Base-by-base conservation (phyloP, 2,113 vertebrate species). In the Odocoileus hemionus region DNA sequence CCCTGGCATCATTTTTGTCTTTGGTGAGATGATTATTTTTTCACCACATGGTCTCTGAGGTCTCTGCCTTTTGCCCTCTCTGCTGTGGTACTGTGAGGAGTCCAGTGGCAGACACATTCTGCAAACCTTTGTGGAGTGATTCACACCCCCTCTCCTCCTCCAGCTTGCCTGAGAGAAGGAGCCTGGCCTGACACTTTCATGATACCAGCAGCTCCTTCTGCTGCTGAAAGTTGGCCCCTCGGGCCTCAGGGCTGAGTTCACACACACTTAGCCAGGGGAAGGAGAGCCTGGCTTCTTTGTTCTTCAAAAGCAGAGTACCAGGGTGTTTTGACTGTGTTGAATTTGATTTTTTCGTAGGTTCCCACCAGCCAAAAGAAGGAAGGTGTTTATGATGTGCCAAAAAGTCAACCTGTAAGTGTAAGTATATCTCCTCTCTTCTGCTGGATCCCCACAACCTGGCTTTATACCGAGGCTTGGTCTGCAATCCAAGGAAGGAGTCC, bases 351-450 rank as follows among this genome's bases (percentile, higher is more conserved):
- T 64, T 80, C 96, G 2, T 98, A 99, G 99, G 99, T 99, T 99
- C 99, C 99, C 98, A 99, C 99, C 99, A 99, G 99, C 99, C 99
- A 99, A 99, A 99, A 99, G 99, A 99, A 99, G 98, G 99, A 99
- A 99, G 99, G 99, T 99, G 99, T 99, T 99, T 99, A 99, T 99
- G 99, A 99, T 98, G 99, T 99, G 99, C 99, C 99, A 99, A 99
- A 99, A 99, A 99, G 99, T 99, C 99, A 99, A 99, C 99, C 99
- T 99, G 99, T 99, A 99, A 99, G 99, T 99, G 99, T 99, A 99
- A 98, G 98, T 98, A 96, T 25, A 2, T 39, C 55, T 70, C 10
- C 43, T 79, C 25, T n/a, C 17, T 52, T 5, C 28, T 7, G n/a
- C 80, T 86, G 67, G 61, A 14, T 23, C n/a, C 58, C 50, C 0